Base-by-base conservation (phyloP, 1,140 invertebrate species). In the Diachasma alloeum region DNA sequence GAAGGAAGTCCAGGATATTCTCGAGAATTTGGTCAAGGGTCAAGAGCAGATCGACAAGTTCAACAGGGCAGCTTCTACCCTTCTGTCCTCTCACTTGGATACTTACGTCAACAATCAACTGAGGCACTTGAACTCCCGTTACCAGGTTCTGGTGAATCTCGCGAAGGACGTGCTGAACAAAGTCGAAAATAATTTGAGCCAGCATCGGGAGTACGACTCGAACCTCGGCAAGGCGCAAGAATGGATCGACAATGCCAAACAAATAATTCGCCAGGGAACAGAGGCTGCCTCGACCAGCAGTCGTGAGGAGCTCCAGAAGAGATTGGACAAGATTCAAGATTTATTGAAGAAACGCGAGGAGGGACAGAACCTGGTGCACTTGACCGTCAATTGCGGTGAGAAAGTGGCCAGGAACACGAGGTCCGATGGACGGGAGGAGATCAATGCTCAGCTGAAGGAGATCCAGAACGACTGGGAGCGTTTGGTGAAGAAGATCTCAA, bases 81-180 rank as follows among this genome's bases (percentile, higher is more conserved):
- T 98, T 13, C 84, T 97, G 0, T 92, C 95, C 59, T 97, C 96
- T 0, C 96, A 97, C 82, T 87, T 97, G 24, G 97, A 98, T 83
- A 94, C 95, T 0, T 97, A 97, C 82, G 94, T 98, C 0, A 96
- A 95, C 81, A 97, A 97, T 85, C 97, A 98, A 85, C 89, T 98
- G 24, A 92, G 96, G 75, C 95, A 96, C 85, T 89, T 98, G n/a
- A 96, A 96, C 84, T 97, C 96, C 0, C 92, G 97, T 80, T 98
- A 97, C 86, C 95, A 97, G 90, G 94, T 97, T 0, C 93, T 97
- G 83, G 91, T 97, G 0, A 97, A 97, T 85, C 91, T 97, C 79
- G 96, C 95, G 0, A 97, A 97, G 88, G 97, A 98, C 89, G 96
- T 98, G 0, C 84, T 97, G 31, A 97, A 97, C 81, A 97, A 98